Conservation (phyloP, 2,888 invertebrate species). For the Tribolium freemani region DNA sequence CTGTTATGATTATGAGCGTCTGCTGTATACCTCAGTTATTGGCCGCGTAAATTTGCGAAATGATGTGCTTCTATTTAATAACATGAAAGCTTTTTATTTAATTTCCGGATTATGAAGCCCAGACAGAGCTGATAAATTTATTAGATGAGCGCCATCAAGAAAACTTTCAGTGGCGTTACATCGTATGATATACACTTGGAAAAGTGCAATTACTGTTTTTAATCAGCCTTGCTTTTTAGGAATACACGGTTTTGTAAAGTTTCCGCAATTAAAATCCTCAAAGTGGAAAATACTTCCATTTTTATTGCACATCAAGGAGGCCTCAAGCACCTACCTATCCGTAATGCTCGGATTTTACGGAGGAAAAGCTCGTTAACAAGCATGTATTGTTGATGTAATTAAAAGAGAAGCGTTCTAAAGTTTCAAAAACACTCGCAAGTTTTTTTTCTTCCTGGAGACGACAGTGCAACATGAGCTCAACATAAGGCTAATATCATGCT, state of each 20-base stretch:
- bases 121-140: constrained; percentile 1
- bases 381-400: constrained; percentile 44
- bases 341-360: constrained; percentile 34
- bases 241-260: background rate
- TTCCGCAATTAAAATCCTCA: constrained; percentile 9
- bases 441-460: constrained; percentile 19
- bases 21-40: constrained; percentile 55
- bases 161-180: background rate
- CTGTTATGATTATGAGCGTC: constrained; percentile 59
- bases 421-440: constrained; percentile 36
- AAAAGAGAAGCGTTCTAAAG: constrained; percentile 39
- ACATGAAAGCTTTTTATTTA: constrained; percentile 54
- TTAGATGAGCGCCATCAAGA: background rate
- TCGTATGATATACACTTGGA: background rate
- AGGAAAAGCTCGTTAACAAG: constrained; percentile 36
- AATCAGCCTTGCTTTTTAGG: background rate
- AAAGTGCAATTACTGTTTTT: constrained; percentile 3
- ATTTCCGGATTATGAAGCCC: constrained; percentile 43
- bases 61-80: constrained; percentile 61
- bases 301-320: constrained; percentile 21
- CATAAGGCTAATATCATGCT: constrained; percentile 18
- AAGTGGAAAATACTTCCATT: constrained; percentile 20
- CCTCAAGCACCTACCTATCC: constrained; percentile 26
- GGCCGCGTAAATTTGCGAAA: constrained; percentile 59
- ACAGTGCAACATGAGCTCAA: constrained; percentile 26